Evolutionary conservation across 2,113 vertebrate genomes (phyloP).

Genomic region (Apteryx mantelli): DNA sequence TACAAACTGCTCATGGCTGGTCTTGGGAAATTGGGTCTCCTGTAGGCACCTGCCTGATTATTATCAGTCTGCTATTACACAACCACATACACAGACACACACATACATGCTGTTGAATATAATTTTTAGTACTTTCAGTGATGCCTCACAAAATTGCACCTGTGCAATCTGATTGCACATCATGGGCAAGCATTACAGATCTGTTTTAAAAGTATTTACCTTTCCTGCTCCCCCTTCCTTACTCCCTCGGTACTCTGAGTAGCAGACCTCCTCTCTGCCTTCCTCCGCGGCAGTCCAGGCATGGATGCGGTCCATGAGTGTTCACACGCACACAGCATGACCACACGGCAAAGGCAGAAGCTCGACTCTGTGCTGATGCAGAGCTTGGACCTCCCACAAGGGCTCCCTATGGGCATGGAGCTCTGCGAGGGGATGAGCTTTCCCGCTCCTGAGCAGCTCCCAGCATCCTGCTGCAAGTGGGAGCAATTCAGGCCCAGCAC

Average conservation of each 20-base stretch:
- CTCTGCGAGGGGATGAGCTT: neutral
- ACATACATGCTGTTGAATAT: neutral
- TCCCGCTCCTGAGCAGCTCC: neutral
- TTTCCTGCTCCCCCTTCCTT: neutral
- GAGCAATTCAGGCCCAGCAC: neutral
- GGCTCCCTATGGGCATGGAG: neutral
- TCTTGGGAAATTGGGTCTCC: neutral
- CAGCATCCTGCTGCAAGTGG: neutral
- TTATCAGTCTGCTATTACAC: neutral
- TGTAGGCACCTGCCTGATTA: neutral
- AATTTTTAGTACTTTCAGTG: neutral
- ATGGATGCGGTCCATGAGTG: fast-evolving
- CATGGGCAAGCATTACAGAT: neutral
- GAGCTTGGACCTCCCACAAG: fast-evolving
- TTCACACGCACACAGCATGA: neutral
- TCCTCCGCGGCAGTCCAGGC: neutral
- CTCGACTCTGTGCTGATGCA: neutral
- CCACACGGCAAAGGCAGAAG: neutral
- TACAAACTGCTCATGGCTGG: neutral
- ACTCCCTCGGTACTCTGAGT: neutral
- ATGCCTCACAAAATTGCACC: neutral
- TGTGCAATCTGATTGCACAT: neutral
- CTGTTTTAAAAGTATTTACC: neutral
- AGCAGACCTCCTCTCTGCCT: neutral
- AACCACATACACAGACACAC: neutral